Base-by-base conservation (phyloP, 1,140 invertebrate species). In the Saxidomus purpurata region DNA sequence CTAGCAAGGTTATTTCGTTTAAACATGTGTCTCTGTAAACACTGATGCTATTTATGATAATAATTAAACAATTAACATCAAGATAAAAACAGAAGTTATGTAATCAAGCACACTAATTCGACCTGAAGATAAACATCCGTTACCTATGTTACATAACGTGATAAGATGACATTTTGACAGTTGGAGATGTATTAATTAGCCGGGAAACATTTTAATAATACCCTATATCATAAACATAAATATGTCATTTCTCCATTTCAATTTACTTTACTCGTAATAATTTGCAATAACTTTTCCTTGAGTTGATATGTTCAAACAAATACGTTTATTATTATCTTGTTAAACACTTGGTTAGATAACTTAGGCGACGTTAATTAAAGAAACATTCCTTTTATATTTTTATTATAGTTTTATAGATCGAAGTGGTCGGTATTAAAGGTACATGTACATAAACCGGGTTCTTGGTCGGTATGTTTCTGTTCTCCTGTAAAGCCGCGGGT, bases 161-260 rank as follows among this genome's bases (percentile, higher is more conserved):
- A 82, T 79, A 82, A 82, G 80, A 63, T 82, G 80, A 82, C 80
- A 82, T 36, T 61, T 82, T 82, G 80, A 82, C 80, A 63, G 80
- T 25, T 31, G 4, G 38, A 61, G 55, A 82, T 82, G 59, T 82
- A 82, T 82, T 82, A 36, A 82, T 82, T 82, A 82, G 52, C 34
- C 76, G 11, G 28, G 22, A 1, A 79, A 79, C 40, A 52, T 17
- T 79, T 79, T 55, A 55, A 79, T 38, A 71, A 71, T 71, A 38
- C 34, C 67, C 34, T 19, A 47, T 1, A 79, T 79, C 49, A 55
- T 79, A 63, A 82, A 82, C 31, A 55, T 79, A 82, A 82, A 82
- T 25, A 59, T 36, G 80, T 82, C 52, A 82, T 63, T 28, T 59
- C 6, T 19, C 8, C 31, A 80, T 34, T 80, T 59, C 52, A 80